phyloP scores from a whole-genome alignment of 2,888 invertebrate species.

The Idaea aversata region DNA sequence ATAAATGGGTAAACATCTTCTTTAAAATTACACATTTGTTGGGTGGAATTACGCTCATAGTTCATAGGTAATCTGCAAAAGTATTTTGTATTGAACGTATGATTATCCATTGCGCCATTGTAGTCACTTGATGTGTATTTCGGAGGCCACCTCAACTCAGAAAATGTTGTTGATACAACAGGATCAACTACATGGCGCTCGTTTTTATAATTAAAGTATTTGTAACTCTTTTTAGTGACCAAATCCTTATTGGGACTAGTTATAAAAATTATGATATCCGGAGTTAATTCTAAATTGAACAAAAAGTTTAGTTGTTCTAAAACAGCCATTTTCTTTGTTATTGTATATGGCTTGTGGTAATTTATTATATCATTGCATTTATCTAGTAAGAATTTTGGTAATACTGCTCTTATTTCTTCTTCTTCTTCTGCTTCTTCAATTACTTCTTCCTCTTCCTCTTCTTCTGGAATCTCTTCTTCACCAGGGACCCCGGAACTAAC shows the following conservation, averaged over 20 bases:
- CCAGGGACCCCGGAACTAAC: conserved; percentile 3
- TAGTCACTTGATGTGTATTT: conserved; percentile 51
- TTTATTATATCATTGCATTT: conserved; percentile 47
- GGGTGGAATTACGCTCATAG: conserved; percentile 58
- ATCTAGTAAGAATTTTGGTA: conserved; percentile 62
- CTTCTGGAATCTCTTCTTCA: conserved; percentile 33
- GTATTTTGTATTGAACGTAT: conserved; percentile 62
- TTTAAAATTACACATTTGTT: conserved; percentile 76
- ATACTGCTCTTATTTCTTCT: conserved; percentile 43
- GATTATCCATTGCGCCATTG: conserved; percentile 39
- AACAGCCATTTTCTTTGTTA: conserved; percentile 46
- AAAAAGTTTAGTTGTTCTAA: conserved; percentile 55
- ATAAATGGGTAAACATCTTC: conserved; percentile 63
- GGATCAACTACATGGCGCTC: conserved; percentile 36
- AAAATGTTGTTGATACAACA: conserved; percentile 34
- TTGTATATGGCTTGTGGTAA: conserved; percentile 37
- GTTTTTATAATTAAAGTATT: conserved; percentile 54
- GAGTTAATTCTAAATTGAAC: conserved; percentile 54
- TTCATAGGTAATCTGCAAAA: conserved; percentile 70
- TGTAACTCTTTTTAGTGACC: conserved; percentile 57
- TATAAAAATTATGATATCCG: conserved; percentile 79
- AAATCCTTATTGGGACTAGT: conserved; percentile 77
- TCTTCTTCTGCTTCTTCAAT: conserved; percentile 43
- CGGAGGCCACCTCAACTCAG: conserved; percentile 56
- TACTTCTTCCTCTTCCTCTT: conserved; percentile 39